Evolutionary conservation across 1,140 invertebrate genomes (phyloP), one percentile per base, ranked within the genome.

Genomic region (Dreissena rostriformis): DNA sequence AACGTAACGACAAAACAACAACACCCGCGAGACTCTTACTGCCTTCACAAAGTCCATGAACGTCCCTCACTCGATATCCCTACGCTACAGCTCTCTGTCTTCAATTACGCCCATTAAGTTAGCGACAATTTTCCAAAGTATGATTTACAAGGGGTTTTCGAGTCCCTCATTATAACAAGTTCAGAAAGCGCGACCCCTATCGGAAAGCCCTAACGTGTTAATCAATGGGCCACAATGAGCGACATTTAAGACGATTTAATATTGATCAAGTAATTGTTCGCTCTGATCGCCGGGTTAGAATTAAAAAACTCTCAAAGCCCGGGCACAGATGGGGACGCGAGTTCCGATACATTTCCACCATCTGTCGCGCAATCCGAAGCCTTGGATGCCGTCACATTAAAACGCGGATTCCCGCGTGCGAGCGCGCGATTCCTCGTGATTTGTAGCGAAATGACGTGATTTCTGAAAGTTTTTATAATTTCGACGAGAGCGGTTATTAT

Each of bases 251-350:
- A 29, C 67, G 70, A 73, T 81, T 81, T 73, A 81, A 81, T 81
- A 81, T 81, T 71, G 79, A 81, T 81, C 79, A 72, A 65, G 70
- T 66, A 26, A 81, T 81, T 81, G 79, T 81, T 66, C 78, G 39
- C 68, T 29, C 28, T 70, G 52, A 57, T 72, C 65, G 70, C 65
- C 71, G 55, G 79, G 26, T 29, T 81, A 73, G 79, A 72, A 81
- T 81, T 81, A 81, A 81, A 63, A 63, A 6, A 2, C 57, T 24
- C 57, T 2, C 17, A 61, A 29, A 63, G 57, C 51, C 55, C 55
- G 53, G 19, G 68, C 79, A 81, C 79, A 81, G 79, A 81, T 81
- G 79, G 52, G 79, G 67, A 51, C 77, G 52, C 68, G 65, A 71
- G 79, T 72, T 81, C 70, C 79, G 57, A 22, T 68, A 73, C 70